Conservation (phyloP, 2,888 invertebrate species). For the Pycnomerus fuliginosus region DNA sequence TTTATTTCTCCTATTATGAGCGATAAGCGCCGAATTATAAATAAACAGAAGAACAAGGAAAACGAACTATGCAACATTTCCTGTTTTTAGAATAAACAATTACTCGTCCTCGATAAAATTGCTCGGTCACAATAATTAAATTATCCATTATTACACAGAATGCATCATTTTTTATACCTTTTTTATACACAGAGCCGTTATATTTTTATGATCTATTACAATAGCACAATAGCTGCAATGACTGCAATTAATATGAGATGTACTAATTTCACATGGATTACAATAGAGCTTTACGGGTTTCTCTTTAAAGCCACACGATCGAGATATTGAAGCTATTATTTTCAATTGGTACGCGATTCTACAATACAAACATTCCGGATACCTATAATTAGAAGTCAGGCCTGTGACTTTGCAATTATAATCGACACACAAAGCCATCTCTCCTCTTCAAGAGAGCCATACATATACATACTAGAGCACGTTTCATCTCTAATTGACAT, state of each 20-base stretch:
- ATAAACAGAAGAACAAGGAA: too few species aligned
- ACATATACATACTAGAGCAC: conserved; percentile 42
- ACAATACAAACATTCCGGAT: conserved; percentile 33
- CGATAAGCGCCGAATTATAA: too few species aligned
- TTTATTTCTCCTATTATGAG: too few species aligned
- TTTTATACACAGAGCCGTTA: too few species aligned
- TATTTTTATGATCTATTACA: too few species aligned
- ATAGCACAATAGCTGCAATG: too few species aligned
- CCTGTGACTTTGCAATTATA: conserved; percentile 39
- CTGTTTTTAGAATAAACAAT: too few species aligned
- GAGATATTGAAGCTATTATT: conserved; percentile 21
- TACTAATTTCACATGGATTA: conserved; percentile 20
- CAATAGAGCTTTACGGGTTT: conserved; percentile 12
- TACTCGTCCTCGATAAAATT: too few species aligned
- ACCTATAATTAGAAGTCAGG: conserved; percentile 35
- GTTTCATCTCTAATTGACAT: conserved; percentile 41
- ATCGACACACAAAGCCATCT: conserved; percentile 27
- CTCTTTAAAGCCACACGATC: conserved; percentile 14
- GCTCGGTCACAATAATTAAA: too few species aligned
- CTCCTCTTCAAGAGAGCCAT: conserved; percentile 34
- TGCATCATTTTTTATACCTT: too few species aligned
- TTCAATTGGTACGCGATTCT: conserved; percentile 19
- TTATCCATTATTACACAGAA: too few species aligned
- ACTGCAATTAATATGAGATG: conserved; percentile 19
- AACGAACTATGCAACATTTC: too few species aligned